These are phyloP conservation scores for Seira ritae DNA, from an alignment of 2,888 invertebrate species.

Conservation along the genomic window DNA sequence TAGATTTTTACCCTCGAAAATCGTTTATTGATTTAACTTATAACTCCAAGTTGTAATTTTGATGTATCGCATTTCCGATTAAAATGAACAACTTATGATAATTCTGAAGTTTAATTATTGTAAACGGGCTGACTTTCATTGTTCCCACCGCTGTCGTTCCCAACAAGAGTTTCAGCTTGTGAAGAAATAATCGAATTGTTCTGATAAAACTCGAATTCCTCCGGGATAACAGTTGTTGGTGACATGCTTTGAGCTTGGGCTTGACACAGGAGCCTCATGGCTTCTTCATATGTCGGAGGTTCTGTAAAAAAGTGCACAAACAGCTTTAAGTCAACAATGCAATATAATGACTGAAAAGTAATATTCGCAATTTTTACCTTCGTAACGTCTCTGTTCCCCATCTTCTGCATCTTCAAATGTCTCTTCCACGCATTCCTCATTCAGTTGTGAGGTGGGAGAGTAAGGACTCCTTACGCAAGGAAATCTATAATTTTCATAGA, in stretches of 20 bases:
- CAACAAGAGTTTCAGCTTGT: no score
- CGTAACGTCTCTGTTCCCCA: constrained; percentile 39
- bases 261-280: constrained; percentile 42
- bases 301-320: constrained; percentile 25
- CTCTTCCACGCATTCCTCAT: constrained; percentile 49
- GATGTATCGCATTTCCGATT: no score
- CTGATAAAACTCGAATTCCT: constrained; percentile 48
- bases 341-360: neutral
- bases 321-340: neutral
- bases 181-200: constrained; percentile 45
- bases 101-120: no score
- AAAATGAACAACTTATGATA: no score
- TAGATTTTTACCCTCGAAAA: no score
- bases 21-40: no score
- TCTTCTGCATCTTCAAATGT: constrained; percentile 38
- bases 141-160: no score
- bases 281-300: constrained; percentile 58
- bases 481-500: constrained; percentile 59
- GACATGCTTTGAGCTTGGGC: constrained; percentile 49
- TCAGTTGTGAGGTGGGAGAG: constrained; percentile 23
- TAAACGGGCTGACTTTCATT: no score
- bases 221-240: constrained; percentile 33
- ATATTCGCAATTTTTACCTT: constrained; percentile 27
- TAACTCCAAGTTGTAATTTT: no score
- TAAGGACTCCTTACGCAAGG: neutral